Conservation (phyloP, 2,113 vertebrate genomes). For the Pelusios castaneus region DNA sequence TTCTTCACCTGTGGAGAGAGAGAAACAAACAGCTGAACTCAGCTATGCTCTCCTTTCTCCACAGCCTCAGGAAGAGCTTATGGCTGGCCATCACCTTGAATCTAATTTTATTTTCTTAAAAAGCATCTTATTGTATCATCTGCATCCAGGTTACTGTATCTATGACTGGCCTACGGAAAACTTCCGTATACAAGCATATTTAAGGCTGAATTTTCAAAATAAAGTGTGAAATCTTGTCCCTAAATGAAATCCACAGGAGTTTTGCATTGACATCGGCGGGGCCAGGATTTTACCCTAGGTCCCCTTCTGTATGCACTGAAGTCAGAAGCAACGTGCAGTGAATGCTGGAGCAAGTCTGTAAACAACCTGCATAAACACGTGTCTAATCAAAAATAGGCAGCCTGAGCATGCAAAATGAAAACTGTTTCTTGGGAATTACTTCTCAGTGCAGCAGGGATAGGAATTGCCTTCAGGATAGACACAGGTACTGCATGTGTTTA, state of each 20-base stretch:
- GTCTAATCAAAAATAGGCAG: neutral
- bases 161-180: neutral
- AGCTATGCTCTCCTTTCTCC: accelerated
- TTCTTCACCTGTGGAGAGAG: neutral
- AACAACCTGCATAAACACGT: neutral
- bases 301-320: neutral
- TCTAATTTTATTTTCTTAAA: neutral
- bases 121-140: neutral
- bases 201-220: neutral
- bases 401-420: neutral
- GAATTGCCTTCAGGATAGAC: neutral
- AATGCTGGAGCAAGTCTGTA: accelerated
- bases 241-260: neutral
- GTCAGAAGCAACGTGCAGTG: neutral
- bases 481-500: neutral
- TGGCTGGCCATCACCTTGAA: neutral
- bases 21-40: neutral
- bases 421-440: accelerated
- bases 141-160: neutral
- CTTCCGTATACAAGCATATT: neutral
- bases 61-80: neutral
- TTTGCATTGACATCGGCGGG: accelerated
- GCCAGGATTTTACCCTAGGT: neutral
- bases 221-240: accelerated
- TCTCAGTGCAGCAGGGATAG: neutral